phyloP scores from a whole-genome alignment of 2,113 vertebrate species.

The Eurystomus gularis region DNA sequence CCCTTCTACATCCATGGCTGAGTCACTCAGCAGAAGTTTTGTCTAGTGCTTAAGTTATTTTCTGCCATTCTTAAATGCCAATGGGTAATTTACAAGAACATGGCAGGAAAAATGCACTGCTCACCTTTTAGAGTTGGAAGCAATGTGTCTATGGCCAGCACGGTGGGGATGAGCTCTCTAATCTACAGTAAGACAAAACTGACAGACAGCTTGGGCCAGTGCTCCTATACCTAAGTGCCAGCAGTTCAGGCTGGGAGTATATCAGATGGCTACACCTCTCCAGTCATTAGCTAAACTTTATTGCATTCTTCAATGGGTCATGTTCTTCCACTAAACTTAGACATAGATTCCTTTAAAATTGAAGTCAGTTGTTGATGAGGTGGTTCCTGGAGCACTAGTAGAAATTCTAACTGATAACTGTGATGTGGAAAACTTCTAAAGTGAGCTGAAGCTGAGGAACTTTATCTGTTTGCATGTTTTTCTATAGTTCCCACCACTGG shows the following conservation, averaged over 20 bases:
- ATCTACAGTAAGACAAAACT: background rate
- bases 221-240: background rate
- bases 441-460: background rate
- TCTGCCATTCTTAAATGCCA: background rate
- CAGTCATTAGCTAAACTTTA: background rate
- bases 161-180: accelerated
- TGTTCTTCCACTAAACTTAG: background rate
- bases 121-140: background rate
- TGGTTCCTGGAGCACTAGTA: background rate
- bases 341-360: background rate
- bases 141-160: background rate
- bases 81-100: background rate
- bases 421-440: background rate
- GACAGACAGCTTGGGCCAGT: background rate
- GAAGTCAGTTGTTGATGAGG: background rate
- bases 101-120: background rate
- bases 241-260: background rate
- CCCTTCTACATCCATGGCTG: accelerated
- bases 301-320: background rate
- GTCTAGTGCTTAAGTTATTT: background rate
- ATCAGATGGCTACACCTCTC: accelerated
- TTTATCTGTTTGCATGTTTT: background rate
- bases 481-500: background rate
- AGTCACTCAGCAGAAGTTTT: background rate
- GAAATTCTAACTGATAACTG: background rate